These are phyloP conservation scores for Mesembrinibis cayennensis DNA, from an alignment of 2,113 vertebrate species.

Conservation along the genomic window DNA sequence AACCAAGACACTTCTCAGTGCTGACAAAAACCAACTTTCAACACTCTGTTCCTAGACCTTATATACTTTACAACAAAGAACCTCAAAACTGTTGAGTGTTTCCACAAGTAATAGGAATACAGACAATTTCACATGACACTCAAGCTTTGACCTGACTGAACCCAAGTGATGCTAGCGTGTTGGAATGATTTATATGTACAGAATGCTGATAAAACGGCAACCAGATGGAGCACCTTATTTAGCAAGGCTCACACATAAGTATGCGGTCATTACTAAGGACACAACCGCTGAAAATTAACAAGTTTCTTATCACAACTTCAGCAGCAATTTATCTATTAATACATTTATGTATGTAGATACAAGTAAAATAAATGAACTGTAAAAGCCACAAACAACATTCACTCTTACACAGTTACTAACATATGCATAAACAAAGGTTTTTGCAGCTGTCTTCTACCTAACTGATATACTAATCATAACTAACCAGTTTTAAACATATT, in stretches of 20 bases:
- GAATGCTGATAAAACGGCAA: conserved; percentile 20
- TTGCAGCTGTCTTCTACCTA: background rate
- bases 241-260: background rate
- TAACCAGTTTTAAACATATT: background rate
- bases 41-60: background rate
- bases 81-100: background rate
- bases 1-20: background rate
- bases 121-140: background rate
- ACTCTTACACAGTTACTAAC: background rate
- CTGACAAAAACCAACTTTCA: background rate
- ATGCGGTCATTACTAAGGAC: background rate
- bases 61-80: background rate
- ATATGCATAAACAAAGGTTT: background rate
- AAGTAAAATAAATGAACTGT: background rate
- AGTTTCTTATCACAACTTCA: background rate
- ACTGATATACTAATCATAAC: background rate
- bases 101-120: background rate
- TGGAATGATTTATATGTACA: conserved; percentile 30
- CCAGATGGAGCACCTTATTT: conserved; percentile 21
- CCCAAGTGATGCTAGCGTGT: background rate
- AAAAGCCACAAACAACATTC: background rate
- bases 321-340: background rate
- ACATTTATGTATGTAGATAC: background rate
- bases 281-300: background rate
- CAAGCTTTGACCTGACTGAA: background rate